These are phyloP conservation scores for Trematomus bernacchii DNA, from an alignment of 2,797 vertebrate genomes.

Conservation along the genomic window DNA sequence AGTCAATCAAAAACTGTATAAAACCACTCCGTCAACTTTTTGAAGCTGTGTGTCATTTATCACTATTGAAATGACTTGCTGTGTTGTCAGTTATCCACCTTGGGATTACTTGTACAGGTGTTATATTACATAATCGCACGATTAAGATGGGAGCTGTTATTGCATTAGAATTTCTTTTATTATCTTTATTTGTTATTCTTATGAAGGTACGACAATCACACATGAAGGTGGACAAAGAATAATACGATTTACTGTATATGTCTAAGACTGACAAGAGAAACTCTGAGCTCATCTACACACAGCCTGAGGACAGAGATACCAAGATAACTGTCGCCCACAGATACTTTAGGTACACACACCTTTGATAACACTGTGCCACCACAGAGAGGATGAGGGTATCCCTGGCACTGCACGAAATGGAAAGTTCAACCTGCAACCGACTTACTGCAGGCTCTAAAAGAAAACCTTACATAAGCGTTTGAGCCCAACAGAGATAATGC, in stretches of 20 bases:
- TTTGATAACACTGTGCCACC: conserved; percentile 47
- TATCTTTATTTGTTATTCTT: conserved; percentile 15
- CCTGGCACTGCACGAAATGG: conserved; percentile 53
- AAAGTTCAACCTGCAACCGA: conserved; percentile 67
- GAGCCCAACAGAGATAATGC: conserved; percentile 28
- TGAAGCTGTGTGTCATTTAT: conserved; percentile 15
- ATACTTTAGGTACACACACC: conserved; percentile 16
- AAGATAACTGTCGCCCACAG: conserved; percentile 25
- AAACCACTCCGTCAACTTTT: background rate
- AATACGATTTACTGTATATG: conserved; percentile 23
- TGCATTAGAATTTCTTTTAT: conserved; percentile 7
- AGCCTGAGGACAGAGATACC: conserved; percentile 38
- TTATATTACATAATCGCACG: conserved; percentile 28
- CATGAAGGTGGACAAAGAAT: conserved; percentile 5
- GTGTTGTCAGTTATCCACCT: conserved; percentile 1
- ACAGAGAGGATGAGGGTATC: conserved; percentile 62
- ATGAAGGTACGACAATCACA: background rate
- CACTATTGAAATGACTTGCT: conserved; percentile 2
- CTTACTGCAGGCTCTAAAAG: conserved; percentile 39
- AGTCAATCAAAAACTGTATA: conserved; percentile 2
- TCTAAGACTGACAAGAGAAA: conserved; percentile 24
- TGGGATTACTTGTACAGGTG: conserved; percentile 3
- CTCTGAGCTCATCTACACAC: conserved; percentile 36
- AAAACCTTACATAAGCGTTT: conserved; percentile 51
- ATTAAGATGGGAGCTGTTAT: conserved; percentile 19